Base-by-base conservation (phyloP, 2,888 invertebrate species). In the Cephus pulcher region DNA sequence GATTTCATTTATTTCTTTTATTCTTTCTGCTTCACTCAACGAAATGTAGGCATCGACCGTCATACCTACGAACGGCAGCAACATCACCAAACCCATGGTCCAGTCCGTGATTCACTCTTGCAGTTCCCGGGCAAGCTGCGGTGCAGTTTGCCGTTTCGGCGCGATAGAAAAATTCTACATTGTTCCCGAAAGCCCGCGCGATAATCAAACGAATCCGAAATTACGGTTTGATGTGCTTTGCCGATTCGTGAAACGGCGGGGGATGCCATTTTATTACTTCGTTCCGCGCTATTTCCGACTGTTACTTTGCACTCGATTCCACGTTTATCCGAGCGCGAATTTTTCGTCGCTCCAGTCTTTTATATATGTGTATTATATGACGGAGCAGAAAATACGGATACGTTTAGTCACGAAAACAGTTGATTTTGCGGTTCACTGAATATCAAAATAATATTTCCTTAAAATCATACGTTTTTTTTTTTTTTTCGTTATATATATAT, bases 381-480 rank as follows among this genome's bases (percentile, higher is more conserved):
- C 15, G 6, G 9, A 23, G 23, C 4, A 56, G 56, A 56, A 23
- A 23, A 23, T 23, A 56, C 56, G 23, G 23, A 56, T 56, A 56
- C 23, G 56, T 9, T 56, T 23, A 23, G 56, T 56, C 9, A 9
- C 23, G 56, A 56, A 56, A 56, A 56, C 56, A 23, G 56, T 56
- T 56, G 23, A 56, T 56, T 56, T 9, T 56, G 1, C 1, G 9
- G 56, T 56, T 56, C 56, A 9, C 56, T 56, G 56, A 23, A 56
- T 23, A 23, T 23, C 23, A 56, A 56, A 84, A 84, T 85, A 81
- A 82, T 84, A 83, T 83, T 83, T 81, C 80, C 82, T 82, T 81
- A 80, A 83, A 84, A 80, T 75, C 81, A 23, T 56, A 76, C 75
- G 80, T 23, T 71, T 82, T 81, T 81, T 75, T 82, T 81, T 30